Evolutionary conservation across 2,888 invertebrate species (phyloP).

Genomic region (Prostheceraeus crozeri): DNA sequence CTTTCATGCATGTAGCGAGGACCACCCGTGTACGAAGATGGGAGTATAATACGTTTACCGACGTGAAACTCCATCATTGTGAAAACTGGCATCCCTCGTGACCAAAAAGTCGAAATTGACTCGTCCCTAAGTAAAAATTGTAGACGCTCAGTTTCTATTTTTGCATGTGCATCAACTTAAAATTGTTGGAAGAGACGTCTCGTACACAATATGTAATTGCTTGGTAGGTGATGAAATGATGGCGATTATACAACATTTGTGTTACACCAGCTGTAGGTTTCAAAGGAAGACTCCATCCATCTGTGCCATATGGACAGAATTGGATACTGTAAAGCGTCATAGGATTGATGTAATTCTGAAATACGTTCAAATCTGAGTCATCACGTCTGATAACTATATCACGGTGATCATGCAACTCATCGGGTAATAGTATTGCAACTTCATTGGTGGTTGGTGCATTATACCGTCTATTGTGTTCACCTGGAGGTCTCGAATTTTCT

Average conservation of each 20-base stretch:
- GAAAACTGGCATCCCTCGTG: too few species aligned
- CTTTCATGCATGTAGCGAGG: slow-evolving; percentile 52
- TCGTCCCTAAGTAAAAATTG: slow-evolving; percentile 39
- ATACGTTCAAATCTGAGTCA: too few species aligned
- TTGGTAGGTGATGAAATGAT: too few species aligned
- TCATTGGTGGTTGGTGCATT: slow-evolving; percentile 16
- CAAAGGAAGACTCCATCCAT: too few species aligned
- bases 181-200: slow-evolving; percentile 37
- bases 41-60: slow-evolving; percentile 38
- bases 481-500: slow-evolving; percentile 36
- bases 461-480: slow-evolving; percentile 16
- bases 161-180: slow-evolving; percentile 40
- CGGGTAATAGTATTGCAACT: slow-evolving; percentile 41
- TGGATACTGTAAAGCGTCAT: slow-evolving; percentile 56
- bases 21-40: slow-evolving; percentile 49
- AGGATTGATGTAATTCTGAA: too few species aligned
- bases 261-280: too few species aligned
- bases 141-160: slow-evolving; percentile 40
- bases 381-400: slow-evolving; percentile 42
- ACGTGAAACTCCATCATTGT: too few species aligned
- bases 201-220: too few species aligned
- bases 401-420: slow-evolving; percentile 31
- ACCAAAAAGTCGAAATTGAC: too few species aligned
- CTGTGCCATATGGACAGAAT: too few species aligned
- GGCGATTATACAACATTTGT: too few species aligned